Evolutionary conservation across 2,113 vertebrate species (phyloP).

Genomic region (Chaenocephalus aceratus): DNA sequence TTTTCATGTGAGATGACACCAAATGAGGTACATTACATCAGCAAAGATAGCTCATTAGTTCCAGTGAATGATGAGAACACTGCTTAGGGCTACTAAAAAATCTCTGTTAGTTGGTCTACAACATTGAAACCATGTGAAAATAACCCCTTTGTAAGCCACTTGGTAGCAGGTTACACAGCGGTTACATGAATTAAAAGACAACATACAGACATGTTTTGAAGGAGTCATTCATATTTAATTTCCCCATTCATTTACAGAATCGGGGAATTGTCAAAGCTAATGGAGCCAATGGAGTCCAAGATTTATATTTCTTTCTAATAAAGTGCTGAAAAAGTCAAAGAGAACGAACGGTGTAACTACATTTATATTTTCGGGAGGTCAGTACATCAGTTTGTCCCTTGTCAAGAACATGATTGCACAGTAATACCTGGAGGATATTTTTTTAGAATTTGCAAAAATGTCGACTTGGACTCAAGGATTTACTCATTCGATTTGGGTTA

Average conservation of each 20-base stretch:
- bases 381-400: too few relatives aligned
- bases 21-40: conserved; percentile 69
- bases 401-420: too few relatives aligned
- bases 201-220: not conserved
- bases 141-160: not conserved
- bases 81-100: conserved; percentile 47
- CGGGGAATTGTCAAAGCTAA: not conserved
- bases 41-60: conserved; percentile 73
- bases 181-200: not conserved
- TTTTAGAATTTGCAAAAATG: too few relatives aligned
- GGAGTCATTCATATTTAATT: not conserved
- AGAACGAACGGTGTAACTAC: too few relatives aligned
- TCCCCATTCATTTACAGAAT: not conserved
- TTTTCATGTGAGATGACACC: conserved; percentile 61
- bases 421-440: too few relatives aligned
- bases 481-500: too few relatives aligned
- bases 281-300: not conserved
- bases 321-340: not conserved
- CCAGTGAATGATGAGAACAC: conserved; percentile 64
- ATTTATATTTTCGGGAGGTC: too few relatives aligned
- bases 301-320: not conserved
- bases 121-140: conserved; percentile 43
- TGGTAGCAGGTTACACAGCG: conserved; percentile 12
- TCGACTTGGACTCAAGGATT: too few relatives aligned
- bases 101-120: conserved; percentile 41